These are phyloP conservation scores for Aix galericulata DNA, from an alignment of 2,113 vertebrate species.

Conservation along the genomic window DNA sequence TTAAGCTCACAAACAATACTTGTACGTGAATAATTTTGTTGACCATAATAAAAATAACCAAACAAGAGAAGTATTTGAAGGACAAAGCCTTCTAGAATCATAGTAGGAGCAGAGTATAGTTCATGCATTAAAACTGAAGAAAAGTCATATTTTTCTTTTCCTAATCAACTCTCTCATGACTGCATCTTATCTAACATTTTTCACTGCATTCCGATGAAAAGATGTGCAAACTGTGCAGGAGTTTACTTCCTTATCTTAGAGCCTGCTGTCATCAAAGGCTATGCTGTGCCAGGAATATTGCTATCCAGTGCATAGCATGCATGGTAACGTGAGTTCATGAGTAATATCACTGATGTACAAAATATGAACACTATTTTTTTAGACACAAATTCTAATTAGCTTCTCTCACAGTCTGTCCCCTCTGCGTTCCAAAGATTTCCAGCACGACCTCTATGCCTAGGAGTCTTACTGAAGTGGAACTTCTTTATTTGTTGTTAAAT, in stretches of 20 bases:
- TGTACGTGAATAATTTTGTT: not conserved
- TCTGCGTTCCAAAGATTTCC: not conserved
- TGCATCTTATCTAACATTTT: slow-evolving; percentile 3
- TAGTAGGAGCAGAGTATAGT: not conserved
- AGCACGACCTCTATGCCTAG: not conserved
- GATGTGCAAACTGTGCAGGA: not conserved
- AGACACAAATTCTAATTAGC: not conserved
- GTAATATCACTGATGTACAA: not conserved
- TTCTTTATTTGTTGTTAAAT: not conserved
- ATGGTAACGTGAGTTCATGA: not conserved
- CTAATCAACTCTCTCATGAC: not conserved
- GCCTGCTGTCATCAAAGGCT: not conserved
- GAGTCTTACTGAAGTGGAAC: not conserved
- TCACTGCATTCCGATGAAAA: not conserved
- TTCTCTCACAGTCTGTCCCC: not conserved
- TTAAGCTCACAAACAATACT: not conserved
- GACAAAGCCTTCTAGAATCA: not conserved
- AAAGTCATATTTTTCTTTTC: not conserved
- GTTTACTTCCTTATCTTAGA: not conserved
- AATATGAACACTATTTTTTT: not conserved
- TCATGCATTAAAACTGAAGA: not conserved
- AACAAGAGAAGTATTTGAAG: not conserved
- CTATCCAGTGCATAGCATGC: not conserved
- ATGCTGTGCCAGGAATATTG: not conserved
- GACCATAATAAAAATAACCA: not conserved